Evolutionary conservation across 2,113 vertebrate species (phyloP).

Genomic region (Triplophysa tibetana): DNA sequence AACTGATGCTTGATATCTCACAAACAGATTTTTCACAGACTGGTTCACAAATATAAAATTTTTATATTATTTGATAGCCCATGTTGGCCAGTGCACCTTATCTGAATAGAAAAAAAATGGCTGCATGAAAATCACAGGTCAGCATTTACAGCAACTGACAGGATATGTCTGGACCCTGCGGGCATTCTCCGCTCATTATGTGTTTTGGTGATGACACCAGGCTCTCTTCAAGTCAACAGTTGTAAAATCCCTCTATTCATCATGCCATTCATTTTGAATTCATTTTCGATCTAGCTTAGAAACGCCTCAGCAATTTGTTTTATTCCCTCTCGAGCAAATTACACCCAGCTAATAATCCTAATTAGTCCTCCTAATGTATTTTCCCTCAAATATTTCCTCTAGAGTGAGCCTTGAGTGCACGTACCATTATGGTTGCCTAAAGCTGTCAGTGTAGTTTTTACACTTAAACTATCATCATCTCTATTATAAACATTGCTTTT

Average conservation of each 20-base stretch:
- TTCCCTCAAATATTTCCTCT: constrained; percentile 60
- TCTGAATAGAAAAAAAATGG: no score
- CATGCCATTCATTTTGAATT: constrained; percentile 47
- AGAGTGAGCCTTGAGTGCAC: constrained; percentile 52
- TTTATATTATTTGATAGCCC: neutral
- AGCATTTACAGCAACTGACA: constrained; percentile 10
- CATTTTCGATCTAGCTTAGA: constrained; percentile 56
- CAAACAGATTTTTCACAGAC: no score
- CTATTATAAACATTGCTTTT: neutral
- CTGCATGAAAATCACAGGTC: neutral
- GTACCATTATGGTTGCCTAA: constrained; percentile 52
- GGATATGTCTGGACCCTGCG: neutral
- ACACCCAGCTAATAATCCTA: constrained; percentile 70
- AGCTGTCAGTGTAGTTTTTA: constrained; percentile 8
- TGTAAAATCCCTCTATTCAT: constrained; percentile 28
- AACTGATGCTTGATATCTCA: no score
- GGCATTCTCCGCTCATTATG: neutral
- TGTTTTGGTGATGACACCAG: constrained; percentile 13
- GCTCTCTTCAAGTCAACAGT: constrained; percentile 7
- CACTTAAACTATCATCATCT: neutral
- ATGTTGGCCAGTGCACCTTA: neutral
- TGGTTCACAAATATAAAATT: neutral
- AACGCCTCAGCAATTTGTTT: constrained; percentile 65
- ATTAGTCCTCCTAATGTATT: constrained; percentile 69
- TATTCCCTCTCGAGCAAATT: constrained; percentile 69